Evolutionary conservation across 2,113 vertebrate species (phyloP).

Genomic region (Gavia stellata): DNA sequence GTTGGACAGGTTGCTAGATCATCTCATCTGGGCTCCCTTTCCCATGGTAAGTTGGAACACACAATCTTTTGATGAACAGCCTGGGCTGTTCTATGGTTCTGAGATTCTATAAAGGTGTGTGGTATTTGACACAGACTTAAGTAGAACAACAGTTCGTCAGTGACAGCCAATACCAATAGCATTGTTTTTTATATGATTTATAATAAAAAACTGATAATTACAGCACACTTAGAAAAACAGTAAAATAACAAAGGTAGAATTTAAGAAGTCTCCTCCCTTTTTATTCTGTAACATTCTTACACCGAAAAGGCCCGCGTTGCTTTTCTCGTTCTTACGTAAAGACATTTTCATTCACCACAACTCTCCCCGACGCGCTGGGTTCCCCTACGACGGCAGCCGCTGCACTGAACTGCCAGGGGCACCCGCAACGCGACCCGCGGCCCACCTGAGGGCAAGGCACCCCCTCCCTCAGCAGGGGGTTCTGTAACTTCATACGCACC

Average conservation of each 20-base stretch:
- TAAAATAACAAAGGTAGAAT: background rate
- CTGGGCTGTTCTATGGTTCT: background rate
- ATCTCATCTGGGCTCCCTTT: background rate
- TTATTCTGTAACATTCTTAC: too few species aligned
- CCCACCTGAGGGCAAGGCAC: too few species aligned
- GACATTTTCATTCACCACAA: rapidly evolving
- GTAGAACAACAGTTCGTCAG: background rate
- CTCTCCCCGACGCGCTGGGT: rapidly evolving
- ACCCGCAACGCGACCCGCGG: too few species aligned
- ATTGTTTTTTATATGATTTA: background rate
- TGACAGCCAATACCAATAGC: background rate
- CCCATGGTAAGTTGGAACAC: rapidly evolving
- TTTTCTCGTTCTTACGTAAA: rapidly evolving
- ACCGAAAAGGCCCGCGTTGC: rapidly evolving
- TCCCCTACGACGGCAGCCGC: background rate
- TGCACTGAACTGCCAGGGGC: rapidly evolving
- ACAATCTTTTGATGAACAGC: background rate
- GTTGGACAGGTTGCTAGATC: background rate
- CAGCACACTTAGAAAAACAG: background rate
- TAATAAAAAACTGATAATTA: background rate
- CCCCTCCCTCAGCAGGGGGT: rapidly evolving
- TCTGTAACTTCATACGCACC: too few species aligned
- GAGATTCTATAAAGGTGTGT: background rate
- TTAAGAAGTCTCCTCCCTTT: background rate
- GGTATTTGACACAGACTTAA: background rate